These are phyloP conservation scores for Chaetodon trifasciatus DNA, from an alignment of 2,797 vertebrate species.

Conservation along the genomic window DNA sequence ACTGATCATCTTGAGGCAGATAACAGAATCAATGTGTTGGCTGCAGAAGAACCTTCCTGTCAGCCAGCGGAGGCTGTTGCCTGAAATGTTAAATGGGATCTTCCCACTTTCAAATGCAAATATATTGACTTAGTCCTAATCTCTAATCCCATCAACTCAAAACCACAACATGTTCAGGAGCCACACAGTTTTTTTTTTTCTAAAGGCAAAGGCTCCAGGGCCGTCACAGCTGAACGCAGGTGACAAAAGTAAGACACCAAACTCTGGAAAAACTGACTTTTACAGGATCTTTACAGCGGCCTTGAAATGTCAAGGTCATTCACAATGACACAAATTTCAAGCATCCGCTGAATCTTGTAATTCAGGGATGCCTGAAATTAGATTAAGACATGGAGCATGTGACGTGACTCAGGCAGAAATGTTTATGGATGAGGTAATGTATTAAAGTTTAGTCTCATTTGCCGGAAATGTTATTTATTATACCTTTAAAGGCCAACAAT, in stretches of 20 bases:
- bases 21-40: neutral
- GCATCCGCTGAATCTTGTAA: neutral
- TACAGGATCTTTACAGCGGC: neutral
- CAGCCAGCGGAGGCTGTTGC: conserved; percentile 3
- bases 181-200: neutral
- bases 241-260: neutral
- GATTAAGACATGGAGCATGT: neutral
- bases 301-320: neutral
- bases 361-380: too few species aligned
- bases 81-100: conserved; percentile 37
- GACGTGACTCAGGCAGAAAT: too few species aligned
- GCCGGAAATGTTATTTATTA: too few species aligned
- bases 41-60: neutral
- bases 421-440: too few species aligned
- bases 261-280: neutral
- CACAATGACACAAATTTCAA: neutral
- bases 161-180: conserved; percentile 38
- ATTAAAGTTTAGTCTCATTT: too few species aligned
- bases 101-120: conserved; percentile 48
- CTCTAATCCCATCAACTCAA: conserved; percentile 67
- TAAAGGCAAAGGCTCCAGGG: neutral
- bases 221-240: neutral
- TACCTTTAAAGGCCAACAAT: neutral
- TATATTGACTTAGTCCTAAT: conserved; percentile 53
- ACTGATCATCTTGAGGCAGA: neutral